phyloP scores from a whole-genome alignment of 1,140 invertebrate genomes.

The Drosophila guanche region DNA sequence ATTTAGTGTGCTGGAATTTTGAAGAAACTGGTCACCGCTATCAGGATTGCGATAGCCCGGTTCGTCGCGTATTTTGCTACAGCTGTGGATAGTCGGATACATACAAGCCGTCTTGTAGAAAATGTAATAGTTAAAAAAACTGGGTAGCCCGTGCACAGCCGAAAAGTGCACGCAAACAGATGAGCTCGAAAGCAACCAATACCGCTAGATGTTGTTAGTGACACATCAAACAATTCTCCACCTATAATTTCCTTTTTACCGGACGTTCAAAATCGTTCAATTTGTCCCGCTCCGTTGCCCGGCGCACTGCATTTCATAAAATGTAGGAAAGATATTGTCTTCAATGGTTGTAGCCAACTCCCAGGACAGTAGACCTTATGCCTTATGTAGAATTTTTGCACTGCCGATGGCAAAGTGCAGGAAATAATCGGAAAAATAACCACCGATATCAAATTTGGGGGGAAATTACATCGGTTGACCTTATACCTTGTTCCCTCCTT shows the following conservation, averaged over 20 bases:
- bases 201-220: neutral
- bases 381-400: neutral
- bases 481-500: neutral
- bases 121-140: neutral
- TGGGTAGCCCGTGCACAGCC: too few species aligned
- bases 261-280: too few species aligned
- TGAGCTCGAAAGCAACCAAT: neutral
- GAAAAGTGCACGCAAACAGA: neutral
- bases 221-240: too few species aligned
- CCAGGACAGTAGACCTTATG: neutral
- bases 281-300: neutral
- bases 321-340: neutral
- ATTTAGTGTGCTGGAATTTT: conserved; percentile 4
- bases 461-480: neutral
- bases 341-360: neutral
- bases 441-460: neutral
- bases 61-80: neutral
- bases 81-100: neutral
- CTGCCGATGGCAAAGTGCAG: neutral
- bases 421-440: neutral
- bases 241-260: too few species aligned
- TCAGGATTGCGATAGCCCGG: neutral
- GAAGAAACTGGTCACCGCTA: neutral
- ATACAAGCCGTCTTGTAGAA: too few species aligned
- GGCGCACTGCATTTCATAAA: neutral